Conservation (phyloP, 1,140 invertebrate species). For the Armadillidium nasatum region DNA sequence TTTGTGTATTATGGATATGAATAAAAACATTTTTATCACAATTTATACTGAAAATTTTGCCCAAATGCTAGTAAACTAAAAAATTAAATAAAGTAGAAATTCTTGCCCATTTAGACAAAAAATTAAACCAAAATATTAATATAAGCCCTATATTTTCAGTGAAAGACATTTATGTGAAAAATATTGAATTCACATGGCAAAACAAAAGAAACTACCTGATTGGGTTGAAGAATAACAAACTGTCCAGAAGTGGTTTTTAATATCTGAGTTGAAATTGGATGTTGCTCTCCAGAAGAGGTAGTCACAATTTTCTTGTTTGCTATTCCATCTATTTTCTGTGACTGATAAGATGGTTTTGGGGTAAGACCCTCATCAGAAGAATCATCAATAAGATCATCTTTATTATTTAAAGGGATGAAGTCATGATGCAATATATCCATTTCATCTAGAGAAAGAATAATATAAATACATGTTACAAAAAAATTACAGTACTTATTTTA, state of each 20-base stretch:
- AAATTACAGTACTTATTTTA: no score
- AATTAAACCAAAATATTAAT: no score
- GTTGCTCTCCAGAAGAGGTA: background rate
- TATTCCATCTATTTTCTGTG: background rate
- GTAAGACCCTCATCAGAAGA: slow-evolving; percentile 22
- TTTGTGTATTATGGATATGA: no score
- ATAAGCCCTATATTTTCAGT: no score
- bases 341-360: slow-evolving; percentile 7
- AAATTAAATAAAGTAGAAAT: background rate
- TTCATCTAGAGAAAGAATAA: slow-evolving; percentile 22
- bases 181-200: no score
- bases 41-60: background rate
- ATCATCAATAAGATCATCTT: slow-evolving; percentile 26
- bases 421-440: slow-evolving; percentile 38
- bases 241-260: slow-evolving; percentile 36
- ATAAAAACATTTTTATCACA: no score
- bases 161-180: no score
- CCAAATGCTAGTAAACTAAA: background rate
- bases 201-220: slow-evolving; percentile 28
- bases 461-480: no score
- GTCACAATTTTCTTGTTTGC: no score
- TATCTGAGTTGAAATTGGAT: slow-evolving; percentile 25
- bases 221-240: slow-evolving; percentile 40
- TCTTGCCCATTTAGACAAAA: no score
- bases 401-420: slow-evolving; percentile 27